Evolutionary conservation across 1,140 invertebrate species (phyloP), one percentile per base, ranked within the genome.

Genomic region (Formica exsecta): DNA sequence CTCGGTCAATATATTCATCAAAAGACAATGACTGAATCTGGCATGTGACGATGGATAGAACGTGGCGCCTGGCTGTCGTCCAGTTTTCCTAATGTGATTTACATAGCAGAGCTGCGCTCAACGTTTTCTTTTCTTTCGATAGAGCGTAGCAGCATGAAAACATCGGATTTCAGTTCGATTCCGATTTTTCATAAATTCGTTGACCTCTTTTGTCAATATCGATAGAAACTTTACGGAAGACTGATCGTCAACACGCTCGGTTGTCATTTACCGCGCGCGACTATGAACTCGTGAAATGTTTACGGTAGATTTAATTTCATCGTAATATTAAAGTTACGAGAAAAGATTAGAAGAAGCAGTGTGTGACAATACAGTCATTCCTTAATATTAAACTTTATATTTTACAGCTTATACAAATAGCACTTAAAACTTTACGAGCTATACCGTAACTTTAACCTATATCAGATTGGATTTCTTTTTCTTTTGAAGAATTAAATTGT

Each of bases 1-100:
- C 48, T 71, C 19, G 36, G 19, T 22, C 32, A 25, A 54, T 51
- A 36, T 48, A 62, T 25, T 61, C 36, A 65, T 54, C 38, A 54
- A 25, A n/a, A 38, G 19, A 9, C n/a, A 2, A 75, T 75, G 73
- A 61, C 54, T 57, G 22, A 61, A 61, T 36, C 32, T 41, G 36
- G 22, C 57, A 36, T 9, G 51, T 19, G 38, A 11, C 22, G 25
- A 32, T 76, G 38, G 32, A 6, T 61, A 36, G 16, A 41, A 29
- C 70, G 32, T 0, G 71, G 80, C 80, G 73, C 59, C 86, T 85
- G 80, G 80, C 80, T 88, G 80, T 41, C 66, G 51, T 73, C 80
- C 87, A 85, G 41, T 36, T 88, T 65, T 51, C 32, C 25, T 59
- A 64, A 85, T 64, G 75, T 85, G 73, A 88, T 87, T 88, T 88